Evolutionary conservation across 2,113 vertebrate genomes (phyloP).

Genomic region (Vulpes vulpes): DNA sequence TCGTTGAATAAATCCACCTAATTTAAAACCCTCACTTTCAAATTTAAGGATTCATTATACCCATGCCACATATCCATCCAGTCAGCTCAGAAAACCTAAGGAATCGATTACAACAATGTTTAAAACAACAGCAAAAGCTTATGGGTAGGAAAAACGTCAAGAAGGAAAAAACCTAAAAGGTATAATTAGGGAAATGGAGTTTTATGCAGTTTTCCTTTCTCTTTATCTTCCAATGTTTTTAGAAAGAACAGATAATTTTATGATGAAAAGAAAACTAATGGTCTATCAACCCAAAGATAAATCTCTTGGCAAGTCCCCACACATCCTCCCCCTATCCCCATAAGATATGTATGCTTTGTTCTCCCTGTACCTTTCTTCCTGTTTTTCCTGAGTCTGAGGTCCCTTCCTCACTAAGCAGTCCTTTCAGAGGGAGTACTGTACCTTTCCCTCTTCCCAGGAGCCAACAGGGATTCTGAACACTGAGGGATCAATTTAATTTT

Average conservation of each 20-base stretch:
- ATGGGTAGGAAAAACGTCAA: not conserved
- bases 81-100: conserved; percentile 21
- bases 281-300: conserved; percentile 16
- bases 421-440: not conserved
- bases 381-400: not conserved
- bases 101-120: not conserved
- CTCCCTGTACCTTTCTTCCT: not conserved
- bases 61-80: not conserved
- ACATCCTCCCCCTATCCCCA: not conserved
- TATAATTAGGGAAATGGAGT: not conserved
- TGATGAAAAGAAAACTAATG: conserved; percentile 19
- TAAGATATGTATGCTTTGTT: not conserved
- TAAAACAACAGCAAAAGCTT: conserved; percentile 47
- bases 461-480: not conserved
- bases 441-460: not conserved
- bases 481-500: conserved; percentile 8
- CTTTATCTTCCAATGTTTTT: not conserved
- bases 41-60: not conserved
- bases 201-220: not conserved
- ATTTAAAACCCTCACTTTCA: conserved; percentile 20
- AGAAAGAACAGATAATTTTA: not conserved
- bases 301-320: not conserved
- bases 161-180: not conserved
- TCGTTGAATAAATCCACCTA: not conserved
- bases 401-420: not conserved